These are phyloP conservation scores for Dicrurus megarhynchus DNA, from an alignment of 2,113 vertebrate species.

Conservation along the genomic window DNA sequence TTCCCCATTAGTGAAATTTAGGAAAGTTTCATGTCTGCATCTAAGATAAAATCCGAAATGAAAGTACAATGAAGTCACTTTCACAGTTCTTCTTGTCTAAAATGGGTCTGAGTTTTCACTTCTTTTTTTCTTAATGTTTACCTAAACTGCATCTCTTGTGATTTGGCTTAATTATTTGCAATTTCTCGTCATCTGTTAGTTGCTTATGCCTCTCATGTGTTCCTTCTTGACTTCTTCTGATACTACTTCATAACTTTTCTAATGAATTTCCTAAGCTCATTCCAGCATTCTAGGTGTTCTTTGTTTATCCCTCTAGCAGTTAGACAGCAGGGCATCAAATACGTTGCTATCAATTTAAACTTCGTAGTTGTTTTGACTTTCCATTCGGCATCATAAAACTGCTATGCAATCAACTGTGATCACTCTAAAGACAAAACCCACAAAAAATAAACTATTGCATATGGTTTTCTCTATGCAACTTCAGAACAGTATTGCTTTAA, in stretches of 20 bases:
- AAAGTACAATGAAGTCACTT: background rate
- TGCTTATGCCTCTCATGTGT: background rate
- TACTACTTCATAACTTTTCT: background rate
- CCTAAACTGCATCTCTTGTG: background rate
- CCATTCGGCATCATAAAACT: background rate
- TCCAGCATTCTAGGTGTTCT: conserved; percentile 6
- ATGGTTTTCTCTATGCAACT: background rate
- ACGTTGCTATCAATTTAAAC: conserved; percentile 11
- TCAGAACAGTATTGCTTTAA: background rate
- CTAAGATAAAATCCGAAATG: background rate
- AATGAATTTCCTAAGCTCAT: background rate
- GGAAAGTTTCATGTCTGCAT: background rate
- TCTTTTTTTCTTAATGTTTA: background rate
- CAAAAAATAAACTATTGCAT: background rate
- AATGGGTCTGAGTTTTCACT: background rate
- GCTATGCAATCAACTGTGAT: background rate
- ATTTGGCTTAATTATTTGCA: background rate
- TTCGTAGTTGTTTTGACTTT: background rate
- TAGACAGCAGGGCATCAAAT: conserved; percentile 17
- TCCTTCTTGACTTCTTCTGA: background rate
- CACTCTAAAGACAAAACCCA: background rate
- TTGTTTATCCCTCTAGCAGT: conserved; percentile 56
- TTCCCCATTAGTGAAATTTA: background rate
- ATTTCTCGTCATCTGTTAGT: background rate
- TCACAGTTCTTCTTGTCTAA: background rate